These are phyloP conservation scores for Lonchura striata DNA, from an alignment of 2,113 vertebrate genomes.

Conservation along the genomic window DNA sequence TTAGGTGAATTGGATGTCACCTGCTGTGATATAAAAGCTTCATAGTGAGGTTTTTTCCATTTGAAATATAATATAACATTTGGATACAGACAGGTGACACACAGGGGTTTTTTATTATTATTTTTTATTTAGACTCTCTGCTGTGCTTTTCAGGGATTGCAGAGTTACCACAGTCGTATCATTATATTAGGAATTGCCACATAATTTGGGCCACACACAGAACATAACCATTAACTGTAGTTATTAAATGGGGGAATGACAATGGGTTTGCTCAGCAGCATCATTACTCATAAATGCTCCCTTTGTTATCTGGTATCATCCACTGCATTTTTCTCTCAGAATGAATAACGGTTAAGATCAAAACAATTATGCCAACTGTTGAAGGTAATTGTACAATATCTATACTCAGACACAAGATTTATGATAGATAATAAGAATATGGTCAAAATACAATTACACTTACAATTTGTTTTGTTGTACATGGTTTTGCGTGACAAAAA, in stretches of 20 bases:
- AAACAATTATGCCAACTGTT: constrained; percentile 19
- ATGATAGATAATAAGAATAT: not conserved
- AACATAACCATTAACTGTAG: not conserved
- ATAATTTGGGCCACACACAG: not conserved
- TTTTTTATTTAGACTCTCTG: not conserved
- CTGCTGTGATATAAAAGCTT: not conserved
- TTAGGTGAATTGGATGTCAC: not conserved
- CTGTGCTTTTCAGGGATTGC: not conserved
- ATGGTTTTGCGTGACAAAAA: not conserved
- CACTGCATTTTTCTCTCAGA: constrained; percentile 3
- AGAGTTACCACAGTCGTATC: not conserved
- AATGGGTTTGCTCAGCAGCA: not conserved
- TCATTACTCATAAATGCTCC: constrained; percentile 18
- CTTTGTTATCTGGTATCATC: not conserved
- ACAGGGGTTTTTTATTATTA: not conserved
- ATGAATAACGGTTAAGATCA: constrained; percentile 14
- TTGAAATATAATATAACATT: not conserved
- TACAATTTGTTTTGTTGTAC: not conserved
- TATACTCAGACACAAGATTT: not conserved
- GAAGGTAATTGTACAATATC: constrained; percentile 6
- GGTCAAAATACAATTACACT: constrained; percentile 25
- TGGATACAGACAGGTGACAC: not conserved
- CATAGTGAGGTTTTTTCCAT: not conserved
- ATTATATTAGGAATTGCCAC: not conserved
- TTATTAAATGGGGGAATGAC: constrained; percentile 15